Percentiles rank a stretch among this genome's conserved stretches.
These are phyloP conservation scores for Microcaecilia unicolor DNA, from an alignment of 2,797 vertebrate species.

Conservation along the genomic window DNA sequence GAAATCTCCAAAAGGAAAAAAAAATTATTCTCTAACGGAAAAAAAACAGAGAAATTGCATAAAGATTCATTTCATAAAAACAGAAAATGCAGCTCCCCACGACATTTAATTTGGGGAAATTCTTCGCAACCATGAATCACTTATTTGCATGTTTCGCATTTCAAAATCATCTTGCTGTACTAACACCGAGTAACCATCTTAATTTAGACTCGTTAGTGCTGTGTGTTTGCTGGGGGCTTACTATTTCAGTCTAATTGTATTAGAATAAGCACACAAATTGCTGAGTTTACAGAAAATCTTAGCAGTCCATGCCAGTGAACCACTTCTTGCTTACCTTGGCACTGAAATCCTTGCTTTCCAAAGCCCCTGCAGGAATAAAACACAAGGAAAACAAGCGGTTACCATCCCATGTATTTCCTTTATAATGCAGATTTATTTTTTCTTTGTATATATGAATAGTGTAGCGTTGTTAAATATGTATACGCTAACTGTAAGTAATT, in stretches of 20 bases:
- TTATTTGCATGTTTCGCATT: constrained; percentile 1
- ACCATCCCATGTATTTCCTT: too few species aligned
- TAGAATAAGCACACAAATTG: constrained; percentile 3
- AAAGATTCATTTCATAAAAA: constrained; percentile 24
- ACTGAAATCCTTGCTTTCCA: constrained; percentile 97
- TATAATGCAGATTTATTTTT: too few species aligned
- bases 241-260: constrained; percentile 3
- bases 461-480: too few species aligned
- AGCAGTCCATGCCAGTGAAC: background rate
- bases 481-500: too few species aligned
- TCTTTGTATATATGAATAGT: too few species aligned
- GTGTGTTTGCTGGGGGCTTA: background rate
- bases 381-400: background rate
- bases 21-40: constrained; percentile 44
- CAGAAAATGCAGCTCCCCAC: constrained; percentile 28
- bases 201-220: background rate
- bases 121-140: background rate
- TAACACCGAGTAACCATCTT: constrained; percentile 9
- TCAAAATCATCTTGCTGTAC: constrained; percentile 4
- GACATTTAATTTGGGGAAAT: constrained; percentile 1
- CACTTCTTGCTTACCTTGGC: constrained; percentile 77
- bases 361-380: constrained; percentile 79
- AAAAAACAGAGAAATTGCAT: constrained; percentile 44
- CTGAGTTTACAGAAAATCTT: constrained; percentile 11
- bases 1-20: constrained; percentile 42